Percentiles rank a stretch among this genome's conserved stretches.
Conservation (phyloP, 1,140 invertebrate genomes). For the Eriosoma lanigerum region DNA sequence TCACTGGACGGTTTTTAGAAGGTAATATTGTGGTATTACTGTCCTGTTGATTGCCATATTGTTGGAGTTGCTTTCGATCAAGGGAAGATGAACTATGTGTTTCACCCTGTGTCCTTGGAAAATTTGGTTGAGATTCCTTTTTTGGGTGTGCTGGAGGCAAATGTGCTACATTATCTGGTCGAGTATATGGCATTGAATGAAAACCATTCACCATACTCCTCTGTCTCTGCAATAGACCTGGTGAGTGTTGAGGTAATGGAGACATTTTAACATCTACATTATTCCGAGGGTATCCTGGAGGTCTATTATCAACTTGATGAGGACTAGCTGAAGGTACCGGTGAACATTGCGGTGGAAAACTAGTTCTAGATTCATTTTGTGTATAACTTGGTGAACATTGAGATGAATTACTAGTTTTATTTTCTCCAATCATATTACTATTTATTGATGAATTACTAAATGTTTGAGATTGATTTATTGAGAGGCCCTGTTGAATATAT, state of each 20-base stretch:
- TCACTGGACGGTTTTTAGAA: not conserved
- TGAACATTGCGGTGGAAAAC: not conserved
- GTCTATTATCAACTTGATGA: not conserved
- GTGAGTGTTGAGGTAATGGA: not conserved
- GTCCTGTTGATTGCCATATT: not conserved
- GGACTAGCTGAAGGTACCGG: not conserved
- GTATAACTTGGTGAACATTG: not conserved
- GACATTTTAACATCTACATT: not conserved
- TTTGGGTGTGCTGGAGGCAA: conserved; percentile 27
- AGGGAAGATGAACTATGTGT: not conserved
- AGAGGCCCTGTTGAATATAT: conserved; percentile 6
- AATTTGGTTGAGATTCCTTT: conserved; percentile 7
- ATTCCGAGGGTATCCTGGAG: not conserved
- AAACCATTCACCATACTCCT: conserved; percentile 44
- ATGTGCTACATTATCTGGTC: conserved; percentile 5
- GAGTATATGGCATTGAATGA: conserved; percentile 40
- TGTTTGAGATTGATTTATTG: not conserved
- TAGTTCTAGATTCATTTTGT: not conserved
- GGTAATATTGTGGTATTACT: not conserved
- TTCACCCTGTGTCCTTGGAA: not conserved
- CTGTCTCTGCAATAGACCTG: conserved; percentile 6
- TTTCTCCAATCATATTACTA: not conserved
- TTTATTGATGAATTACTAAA: not conserved
- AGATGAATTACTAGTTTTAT: not conserved
- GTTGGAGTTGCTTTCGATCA: conserved; percentile 37